These are phyloP conservation scores for Ochotona curzoniae DNA, from an alignment of 2,113 vertebrate species.

Conservation along the genomic window DNA sequence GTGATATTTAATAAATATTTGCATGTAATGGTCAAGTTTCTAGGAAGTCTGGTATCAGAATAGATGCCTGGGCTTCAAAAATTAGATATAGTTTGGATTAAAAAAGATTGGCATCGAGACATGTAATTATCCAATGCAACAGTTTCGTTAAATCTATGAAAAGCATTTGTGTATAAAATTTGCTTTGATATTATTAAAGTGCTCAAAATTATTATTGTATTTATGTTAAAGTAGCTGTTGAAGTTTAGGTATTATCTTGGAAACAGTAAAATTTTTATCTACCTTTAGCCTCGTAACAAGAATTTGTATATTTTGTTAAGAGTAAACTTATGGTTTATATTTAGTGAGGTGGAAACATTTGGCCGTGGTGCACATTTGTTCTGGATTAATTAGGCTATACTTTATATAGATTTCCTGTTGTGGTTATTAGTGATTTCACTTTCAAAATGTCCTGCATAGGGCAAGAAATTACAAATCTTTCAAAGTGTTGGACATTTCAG, in stretches of 20 bases:
- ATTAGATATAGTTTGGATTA: not conserved
- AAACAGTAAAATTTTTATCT: not conserved
- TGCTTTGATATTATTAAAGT: not conserved
- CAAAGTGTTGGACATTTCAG: not conserved
- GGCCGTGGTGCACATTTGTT: not conserved
- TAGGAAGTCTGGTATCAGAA: not conserved
- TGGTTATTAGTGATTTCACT: constrained; percentile 5
- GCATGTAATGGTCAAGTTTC: not conserved
- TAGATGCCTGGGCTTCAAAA: not conserved
- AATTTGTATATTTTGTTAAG: not conserved
- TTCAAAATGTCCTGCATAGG: not conserved
- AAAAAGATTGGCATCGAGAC: not conserved
- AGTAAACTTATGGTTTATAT: not conserved
- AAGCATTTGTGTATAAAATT: not conserved
- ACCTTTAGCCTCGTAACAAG: not conserved
- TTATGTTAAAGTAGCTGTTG: not conserved
- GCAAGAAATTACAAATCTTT: not conserved
- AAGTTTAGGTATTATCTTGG: not conserved
- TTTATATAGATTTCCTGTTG: not conserved
- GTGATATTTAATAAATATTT: constrained; percentile 23
- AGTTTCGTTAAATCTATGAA: not conserved
- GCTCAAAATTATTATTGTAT: constrained; percentile 24
- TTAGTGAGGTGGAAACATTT: not conserved
- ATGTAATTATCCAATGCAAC: not conserved
- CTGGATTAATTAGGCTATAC: not conserved